Base-by-base conservation (phyloP, 2,113 vertebrate genomes). In the Strix uralensis region DNA sequence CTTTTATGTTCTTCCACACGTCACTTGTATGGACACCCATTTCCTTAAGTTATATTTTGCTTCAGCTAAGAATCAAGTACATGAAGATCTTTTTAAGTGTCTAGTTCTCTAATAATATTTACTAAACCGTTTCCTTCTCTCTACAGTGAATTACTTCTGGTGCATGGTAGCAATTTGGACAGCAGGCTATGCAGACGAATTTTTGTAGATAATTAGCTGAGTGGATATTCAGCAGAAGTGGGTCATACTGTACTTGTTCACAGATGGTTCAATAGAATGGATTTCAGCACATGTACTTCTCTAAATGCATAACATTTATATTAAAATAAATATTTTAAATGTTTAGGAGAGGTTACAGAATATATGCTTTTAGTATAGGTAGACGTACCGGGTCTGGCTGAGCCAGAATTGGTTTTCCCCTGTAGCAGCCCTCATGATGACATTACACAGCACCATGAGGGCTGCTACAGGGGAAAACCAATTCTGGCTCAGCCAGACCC, bases 161-260 rank as follows among this genome's bases (percentile, higher is more conserved):
- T 94, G 79, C 69, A 80, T 25, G 32, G 69, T n/a, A 95, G 72
- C 74, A 86, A 80, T 86, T 58, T 86, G 71, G 75, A 94, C 88
- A 95, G 86, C 69, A 93, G 75, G 75, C 58, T 65, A 87, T 29
- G 57, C 81, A 92, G 91, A 90, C 1, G 0, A 90, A 38, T 96
- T 95, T 96, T 94, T 80, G 79, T 46, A 92, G 84, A 75, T 88
- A 94, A 96, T 97, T 96, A 97, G 75, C 79, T 86, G 75, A 88
- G 71, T 58, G 78, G 79, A 80, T 95, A 92, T 90, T 86, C 86
- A 91, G 91, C 78, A 97, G 86, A 97, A 96, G 83, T 94, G 84
- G 90, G 75, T 95, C 95, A 95, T 84, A 77, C 65, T 62, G 83
- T 42, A 88, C 81, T 94, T 82, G 78, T 86, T 96, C 95, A 94